Evolutionary conservation across 2,797 vertebrate species (phyloP).

Genomic region (Sarcophilus harrisii): DNA sequence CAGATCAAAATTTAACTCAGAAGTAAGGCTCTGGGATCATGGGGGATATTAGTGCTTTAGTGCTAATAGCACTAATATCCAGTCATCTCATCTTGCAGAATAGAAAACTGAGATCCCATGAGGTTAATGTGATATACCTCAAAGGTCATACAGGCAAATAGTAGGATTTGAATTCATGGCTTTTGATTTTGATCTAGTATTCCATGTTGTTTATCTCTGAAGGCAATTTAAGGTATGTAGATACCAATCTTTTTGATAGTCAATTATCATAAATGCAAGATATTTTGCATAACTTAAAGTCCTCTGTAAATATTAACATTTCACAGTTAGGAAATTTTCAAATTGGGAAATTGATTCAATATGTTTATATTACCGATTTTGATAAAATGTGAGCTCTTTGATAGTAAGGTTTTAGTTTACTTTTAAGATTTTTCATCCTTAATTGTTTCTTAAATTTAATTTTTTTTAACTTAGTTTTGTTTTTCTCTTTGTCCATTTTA

Average conservation of each 20-base stretch:
- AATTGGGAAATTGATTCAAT: not conserved
- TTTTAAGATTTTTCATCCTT: not conserved
- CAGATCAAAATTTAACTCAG: not conserved
- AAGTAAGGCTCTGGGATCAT: not conserved
- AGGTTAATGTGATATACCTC: not conserved
- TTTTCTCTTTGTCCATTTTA: not conserved
- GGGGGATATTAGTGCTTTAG: not conserved
- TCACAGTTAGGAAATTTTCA: conserved; percentile 42
- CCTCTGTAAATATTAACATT: not conserved
- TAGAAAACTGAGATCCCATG: not conserved
- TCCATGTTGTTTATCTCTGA: too few species aligned
- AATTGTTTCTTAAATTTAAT: too few species aligned
- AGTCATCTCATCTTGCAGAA: not conserved
- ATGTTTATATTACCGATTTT: too few species aligned
- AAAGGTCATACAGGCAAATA: too few species aligned
- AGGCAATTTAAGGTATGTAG: too few species aligned
- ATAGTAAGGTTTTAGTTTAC: not conserved
- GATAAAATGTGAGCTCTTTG: not conserved
- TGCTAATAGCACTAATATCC: too few species aligned
- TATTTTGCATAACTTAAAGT: not conserved
- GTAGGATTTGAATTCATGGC: too few species aligned
- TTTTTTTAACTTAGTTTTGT: not conserved
- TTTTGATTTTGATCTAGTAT: too few species aligned
- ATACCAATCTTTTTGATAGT: too few species aligned
- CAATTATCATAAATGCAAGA: too few species aligned